Evolutionary conservation across 1,140 invertebrate genomes (phyloP).

Genomic region (Drosophila ambigua): DNA sequence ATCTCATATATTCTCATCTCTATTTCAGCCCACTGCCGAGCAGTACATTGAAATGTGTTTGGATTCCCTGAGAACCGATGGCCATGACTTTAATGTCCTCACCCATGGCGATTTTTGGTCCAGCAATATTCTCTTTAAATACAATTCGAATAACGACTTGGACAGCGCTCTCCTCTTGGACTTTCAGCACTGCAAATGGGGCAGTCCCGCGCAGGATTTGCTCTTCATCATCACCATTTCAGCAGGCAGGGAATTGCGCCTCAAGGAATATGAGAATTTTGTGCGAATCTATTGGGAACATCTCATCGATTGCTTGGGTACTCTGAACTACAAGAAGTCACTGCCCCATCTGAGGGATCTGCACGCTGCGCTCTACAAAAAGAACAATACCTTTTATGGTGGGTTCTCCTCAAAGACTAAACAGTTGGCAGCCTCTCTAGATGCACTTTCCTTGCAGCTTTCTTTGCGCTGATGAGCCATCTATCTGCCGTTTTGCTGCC

Average conservation of each 20-base stretch:
- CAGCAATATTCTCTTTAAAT: slow-evolving; percentile 83
- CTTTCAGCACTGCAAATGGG: slow-evolving; percentile 80
- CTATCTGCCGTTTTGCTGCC: slow-evolving; percentile 46
- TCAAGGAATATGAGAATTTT: slow-evolving; percentile 62
- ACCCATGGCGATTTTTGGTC: slow-evolving; percentile 86
- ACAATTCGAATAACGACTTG: slow-evolving; percentile 51
- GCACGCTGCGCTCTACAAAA: slow-evolving; percentile 57
- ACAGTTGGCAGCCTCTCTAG: background rate
- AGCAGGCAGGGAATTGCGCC: slow-evolving; percentile 34
- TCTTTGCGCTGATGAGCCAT: slow-evolving; percentile 57
- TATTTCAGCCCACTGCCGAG: slow-evolving; percentile 48
- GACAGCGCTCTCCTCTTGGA: slow-evolving; percentile 75
- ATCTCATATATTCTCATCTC: background rate
- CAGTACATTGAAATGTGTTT: slow-evolving; percentile 37
- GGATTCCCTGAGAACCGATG: slow-evolving; percentile 51
- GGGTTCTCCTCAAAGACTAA: background rate
- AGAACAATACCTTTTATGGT: slow-evolving; percentile 64
- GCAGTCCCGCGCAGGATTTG: slow-evolving; percentile 80
- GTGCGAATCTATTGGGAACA: slow-evolving; percentile 65
- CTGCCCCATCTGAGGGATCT: slow-evolving; percentile 82
- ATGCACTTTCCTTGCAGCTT: slow-evolving; percentile 24
- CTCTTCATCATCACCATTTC: slow-evolving; percentile 73
- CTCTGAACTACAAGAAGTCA: slow-evolving; percentile 43
- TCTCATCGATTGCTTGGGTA: slow-evolving; percentile 51
- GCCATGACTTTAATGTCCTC: slow-evolving; percentile 86